phyloP scores from a whole-genome alignment of 2,888 invertebrate species.

The Tethea ocularis region DNA sequence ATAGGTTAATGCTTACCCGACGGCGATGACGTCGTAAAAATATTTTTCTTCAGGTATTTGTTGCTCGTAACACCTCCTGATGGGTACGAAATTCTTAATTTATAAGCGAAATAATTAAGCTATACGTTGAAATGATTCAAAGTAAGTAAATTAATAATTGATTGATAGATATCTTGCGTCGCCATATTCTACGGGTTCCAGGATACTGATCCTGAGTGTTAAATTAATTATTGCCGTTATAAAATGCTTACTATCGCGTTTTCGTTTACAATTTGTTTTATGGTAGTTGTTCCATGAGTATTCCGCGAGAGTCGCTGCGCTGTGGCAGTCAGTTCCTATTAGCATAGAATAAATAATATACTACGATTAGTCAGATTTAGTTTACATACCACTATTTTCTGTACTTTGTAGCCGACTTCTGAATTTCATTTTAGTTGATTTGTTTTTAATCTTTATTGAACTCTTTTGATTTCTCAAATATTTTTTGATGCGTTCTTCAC shows the following conservation, averaged over 20 bases:
- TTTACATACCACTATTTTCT: not conserved
- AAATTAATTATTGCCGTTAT: too few species aligned
- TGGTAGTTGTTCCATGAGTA: too few species aligned
- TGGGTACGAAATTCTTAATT: not conserved
- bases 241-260: too few species aligned
- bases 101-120: not conserved
- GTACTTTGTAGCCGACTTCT: not conserved
- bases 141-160: too few species aligned
- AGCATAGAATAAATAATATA: too few species aligned
- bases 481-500: constrained; percentile 1
- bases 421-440: not conserved
- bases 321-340: too few species aligned
- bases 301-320: too few species aligned
- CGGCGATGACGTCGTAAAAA: not conserved
- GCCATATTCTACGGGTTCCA: too few species aligned
- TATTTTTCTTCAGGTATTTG: not conserved
- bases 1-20: not conserved
- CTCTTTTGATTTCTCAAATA: not conserved
- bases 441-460: not conserved
- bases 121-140: too few species aligned
- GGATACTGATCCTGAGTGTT: too few species aligned
- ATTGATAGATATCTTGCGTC: too few species aligned
- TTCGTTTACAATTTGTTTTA: too few species aligned
- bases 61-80: not conserved
- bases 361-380: not conserved